Conservation (phyloP, 2,113 vertebrate genomes). For the Perca flavescens region DNA sequence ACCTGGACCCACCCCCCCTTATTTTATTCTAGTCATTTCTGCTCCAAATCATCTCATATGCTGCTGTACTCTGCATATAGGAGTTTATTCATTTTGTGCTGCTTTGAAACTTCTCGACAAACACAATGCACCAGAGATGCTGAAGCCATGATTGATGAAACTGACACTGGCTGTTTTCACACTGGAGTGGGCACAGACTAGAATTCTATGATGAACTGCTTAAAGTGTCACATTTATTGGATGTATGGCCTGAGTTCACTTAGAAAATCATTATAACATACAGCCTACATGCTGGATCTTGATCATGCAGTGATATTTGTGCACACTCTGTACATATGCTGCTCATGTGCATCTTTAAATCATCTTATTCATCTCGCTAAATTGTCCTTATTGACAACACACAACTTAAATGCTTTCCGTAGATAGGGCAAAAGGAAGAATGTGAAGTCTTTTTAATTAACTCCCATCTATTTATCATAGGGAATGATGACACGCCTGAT, state of each 20-base stretch:
- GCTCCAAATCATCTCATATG: constrained; percentile 44
- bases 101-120: constrained; percentile 42
- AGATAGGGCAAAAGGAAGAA: constrained; percentile 22
- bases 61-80: background rate
- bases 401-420: constrained; percentile 10
- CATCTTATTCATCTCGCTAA: constrained; percentile 16
- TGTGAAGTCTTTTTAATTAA: constrained; percentile 62
- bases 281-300: constrained; percentile 2
- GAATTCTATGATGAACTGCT: constrained; percentile 23
- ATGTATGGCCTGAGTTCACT: background rate
- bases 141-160: constrained; percentile 43
- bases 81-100: constrained; percentile 34
- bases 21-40: background rate
- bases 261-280: background rate
- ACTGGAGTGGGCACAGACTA: constrained; percentile 9
- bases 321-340: background rate
- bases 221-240: constrained; percentile 1
- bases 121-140: constrained; percentile 35
- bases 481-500: constrained; percentile 63
- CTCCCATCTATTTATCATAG: constrained; percentile 69
- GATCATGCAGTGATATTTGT: background rate
- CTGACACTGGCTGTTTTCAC: constrained; percentile 27
- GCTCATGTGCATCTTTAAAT: background rate
- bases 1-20: background rate
- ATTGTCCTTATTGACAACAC: constrained; percentile 26